Conservation (phyloP, 2,113 vertebrate genomes). For the Ginglymostoma cirratum region DNA sequence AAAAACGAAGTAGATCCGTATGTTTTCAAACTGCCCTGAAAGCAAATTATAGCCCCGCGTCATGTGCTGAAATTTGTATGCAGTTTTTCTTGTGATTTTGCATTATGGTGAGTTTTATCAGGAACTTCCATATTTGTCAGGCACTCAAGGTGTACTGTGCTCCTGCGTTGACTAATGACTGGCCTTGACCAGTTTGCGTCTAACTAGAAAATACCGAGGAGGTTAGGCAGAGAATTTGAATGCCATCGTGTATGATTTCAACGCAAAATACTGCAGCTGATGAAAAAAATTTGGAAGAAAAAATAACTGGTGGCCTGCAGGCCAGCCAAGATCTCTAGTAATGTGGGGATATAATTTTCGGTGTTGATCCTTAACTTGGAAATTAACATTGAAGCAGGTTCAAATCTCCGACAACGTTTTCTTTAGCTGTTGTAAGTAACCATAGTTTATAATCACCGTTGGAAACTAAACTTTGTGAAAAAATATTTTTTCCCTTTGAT, state of each 20-base stretch:
- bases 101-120: not conserved
- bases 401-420: not conserved
- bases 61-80: not conserved
- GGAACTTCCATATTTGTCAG: not conserved
- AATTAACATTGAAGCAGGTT: not conserved
- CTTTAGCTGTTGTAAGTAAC: not conserved
- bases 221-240: not conserved
- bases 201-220: not conserved
- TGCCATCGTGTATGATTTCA: not conserved
- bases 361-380: not conserved
- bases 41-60: not conserved
- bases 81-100: not conserved
- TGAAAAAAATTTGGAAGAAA: not conserved
- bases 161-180: not conserved
- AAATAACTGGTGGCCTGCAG: not conserved
- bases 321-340: not conserved
- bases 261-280: not conserved
- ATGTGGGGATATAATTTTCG: not conserved
- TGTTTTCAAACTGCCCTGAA: not conserved
- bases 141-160: no score
- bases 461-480: not conserved
- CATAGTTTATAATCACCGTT: not conserved
- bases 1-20: not conserved
- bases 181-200: not conserved
- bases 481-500: not conserved